These are phyloP conservation scores for Chinchilla lanigera DNA, from an alignment of 2,113 vertebrate genomes.

Conservation along the genomic window DNA sequence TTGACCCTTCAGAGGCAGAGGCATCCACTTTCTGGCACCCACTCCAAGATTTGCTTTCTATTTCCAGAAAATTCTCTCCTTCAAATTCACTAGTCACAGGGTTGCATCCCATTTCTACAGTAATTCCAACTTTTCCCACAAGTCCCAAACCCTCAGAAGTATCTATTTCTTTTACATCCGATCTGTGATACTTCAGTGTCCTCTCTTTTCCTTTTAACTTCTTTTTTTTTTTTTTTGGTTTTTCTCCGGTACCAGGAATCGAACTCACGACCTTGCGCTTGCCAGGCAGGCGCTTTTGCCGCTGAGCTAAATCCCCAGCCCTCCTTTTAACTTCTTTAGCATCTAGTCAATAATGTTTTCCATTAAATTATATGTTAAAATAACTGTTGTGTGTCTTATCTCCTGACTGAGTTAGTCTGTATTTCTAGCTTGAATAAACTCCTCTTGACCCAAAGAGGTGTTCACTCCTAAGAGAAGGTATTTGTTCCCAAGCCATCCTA, in stretches of 20 bases:
- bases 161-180: background rate
- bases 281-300: too few species aligned
- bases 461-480: background rate
- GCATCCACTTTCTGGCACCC: fast-evolving
- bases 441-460: background rate
- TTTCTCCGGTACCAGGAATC: too few species aligned
- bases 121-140: background rate
- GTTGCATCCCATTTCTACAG: background rate
- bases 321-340: background rate
- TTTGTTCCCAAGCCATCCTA: background rate
- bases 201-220: background rate
- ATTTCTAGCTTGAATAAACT: background rate
- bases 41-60: background rate
- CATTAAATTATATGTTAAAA: background rate
- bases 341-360: background rate
- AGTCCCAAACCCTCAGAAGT: background rate
- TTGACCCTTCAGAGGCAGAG: background rate
- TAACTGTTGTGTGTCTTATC: background rate
- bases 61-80: background rate
- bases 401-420: background rate
- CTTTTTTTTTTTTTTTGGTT: too few species aligned
- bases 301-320: too few species aligned
- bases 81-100: background rate
- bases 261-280: too few species aligned
- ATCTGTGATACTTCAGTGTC: background rate